These are phyloP conservation scores for Urocynchramus pylzowi DNA, from an alignment of 2,113 vertebrate species.

Conservation along the genomic window DNA sequence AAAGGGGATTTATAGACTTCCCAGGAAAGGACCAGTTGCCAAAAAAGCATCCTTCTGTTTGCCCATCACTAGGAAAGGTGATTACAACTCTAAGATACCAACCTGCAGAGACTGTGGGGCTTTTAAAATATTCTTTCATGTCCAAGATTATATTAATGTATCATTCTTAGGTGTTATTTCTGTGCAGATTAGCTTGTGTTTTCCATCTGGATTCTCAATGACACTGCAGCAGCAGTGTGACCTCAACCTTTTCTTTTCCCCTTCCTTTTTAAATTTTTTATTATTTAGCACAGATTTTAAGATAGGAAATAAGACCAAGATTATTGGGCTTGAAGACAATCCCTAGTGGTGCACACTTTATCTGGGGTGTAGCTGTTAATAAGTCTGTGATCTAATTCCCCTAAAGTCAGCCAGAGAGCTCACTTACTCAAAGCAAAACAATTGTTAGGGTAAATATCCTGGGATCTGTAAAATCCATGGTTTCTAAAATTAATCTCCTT, in stretches of 20 bases:
- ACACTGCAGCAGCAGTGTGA: background rate
- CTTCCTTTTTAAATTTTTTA: background rate
- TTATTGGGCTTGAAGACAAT: constrained; percentile 23
- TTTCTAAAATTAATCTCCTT: constrained; percentile 9
- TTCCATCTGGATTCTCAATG: background rate
- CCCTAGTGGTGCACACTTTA: background rate
- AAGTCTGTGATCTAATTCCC: constrained; percentile 11
- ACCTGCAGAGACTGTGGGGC: background rate
- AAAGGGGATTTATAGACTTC: background rate
- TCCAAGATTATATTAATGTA: background rate
- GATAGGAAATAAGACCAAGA: constrained; percentile 20
- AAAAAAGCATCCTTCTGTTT: background rate
- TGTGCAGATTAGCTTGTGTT: background rate
- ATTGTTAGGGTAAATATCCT: background rate
- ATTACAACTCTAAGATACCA: background rate
- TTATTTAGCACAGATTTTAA: background rate
- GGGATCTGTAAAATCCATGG: background rate
- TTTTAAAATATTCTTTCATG: background rate
- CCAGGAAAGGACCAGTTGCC: background rate
- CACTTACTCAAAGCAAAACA: background rate
- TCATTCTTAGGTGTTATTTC: background rate
- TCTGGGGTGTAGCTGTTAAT: constrained; percentile 18
- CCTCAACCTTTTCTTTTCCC: background rate
- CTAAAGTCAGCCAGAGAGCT: background rate
- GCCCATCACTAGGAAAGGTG: background rate